Evolutionary conservation across 2,888 invertebrate species (phyloP).

Genomic region (Alitta virens): DNA sequence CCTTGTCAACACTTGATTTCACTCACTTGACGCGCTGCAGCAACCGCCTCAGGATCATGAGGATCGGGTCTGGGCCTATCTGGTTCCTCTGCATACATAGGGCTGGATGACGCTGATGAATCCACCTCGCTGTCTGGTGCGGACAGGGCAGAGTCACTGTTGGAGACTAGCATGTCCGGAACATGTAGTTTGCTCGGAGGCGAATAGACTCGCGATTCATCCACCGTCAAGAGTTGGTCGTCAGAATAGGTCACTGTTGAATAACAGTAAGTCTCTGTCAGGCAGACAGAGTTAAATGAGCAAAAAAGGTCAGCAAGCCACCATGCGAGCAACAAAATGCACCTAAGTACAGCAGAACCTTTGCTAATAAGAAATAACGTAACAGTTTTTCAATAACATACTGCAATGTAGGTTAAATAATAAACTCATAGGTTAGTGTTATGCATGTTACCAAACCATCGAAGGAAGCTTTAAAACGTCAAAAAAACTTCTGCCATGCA

Average conservation of each 20-base stretch:
- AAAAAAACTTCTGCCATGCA: no score
- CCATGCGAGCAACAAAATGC: background rate
- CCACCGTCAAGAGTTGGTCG: constrained; percentile 51
- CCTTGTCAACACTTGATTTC: no score
- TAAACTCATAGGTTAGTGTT: no score
- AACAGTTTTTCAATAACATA: no score
- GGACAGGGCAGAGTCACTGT: constrained; percentile 55
- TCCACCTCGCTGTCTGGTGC: constrained; percentile 39
- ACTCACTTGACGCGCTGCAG: no score
- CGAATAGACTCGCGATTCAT: constrained; percentile 68
- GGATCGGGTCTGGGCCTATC: background rate
- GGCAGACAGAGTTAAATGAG: background rate
- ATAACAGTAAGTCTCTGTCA: no score
- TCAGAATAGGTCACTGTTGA: constrained; percentile 26
- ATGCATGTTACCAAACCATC: no score
- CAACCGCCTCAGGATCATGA: no score
- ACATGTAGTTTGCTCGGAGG: constrained; percentile 87
- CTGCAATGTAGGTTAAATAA: no score
- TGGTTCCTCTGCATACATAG: constrained; percentile 35
- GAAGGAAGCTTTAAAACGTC: no score
- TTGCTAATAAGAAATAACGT: no score
- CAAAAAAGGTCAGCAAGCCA: background rate
- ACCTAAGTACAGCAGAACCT: no score
- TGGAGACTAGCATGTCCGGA: constrained; percentile 63
- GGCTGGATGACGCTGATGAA: constrained; percentile 43